A percentile compares a stretch with the other conserved stretches of the same genome.
phyloP scores from a whole-genome alignment of 2,113 vertebrate genomes.

The Xenopus laevis region DNA sequence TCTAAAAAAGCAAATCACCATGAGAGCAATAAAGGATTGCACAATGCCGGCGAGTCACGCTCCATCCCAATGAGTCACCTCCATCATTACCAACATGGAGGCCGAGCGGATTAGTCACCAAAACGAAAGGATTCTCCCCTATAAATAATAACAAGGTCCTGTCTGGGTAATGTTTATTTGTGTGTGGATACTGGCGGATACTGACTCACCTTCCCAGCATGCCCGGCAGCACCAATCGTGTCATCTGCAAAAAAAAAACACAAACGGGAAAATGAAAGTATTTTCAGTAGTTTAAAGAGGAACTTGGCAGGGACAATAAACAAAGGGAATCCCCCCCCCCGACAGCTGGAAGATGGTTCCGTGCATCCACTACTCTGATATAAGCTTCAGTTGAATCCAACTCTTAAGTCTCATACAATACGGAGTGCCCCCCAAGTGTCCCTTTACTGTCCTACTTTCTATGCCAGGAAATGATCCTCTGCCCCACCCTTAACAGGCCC shows the following conservation, averaged over 20 bases:
- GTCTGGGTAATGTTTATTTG: constrained; percentile 50
- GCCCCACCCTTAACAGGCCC: too few relatives aligned
- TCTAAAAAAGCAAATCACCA: constrained; percentile 70
- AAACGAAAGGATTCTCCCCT: constrained; percentile 76
- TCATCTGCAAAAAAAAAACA: constrained; percentile 80
- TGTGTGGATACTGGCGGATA: constrained; percentile 48
- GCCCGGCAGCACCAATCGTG: constrained; percentile 81
- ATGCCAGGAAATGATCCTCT: too few relatives aligned
- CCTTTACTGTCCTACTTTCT: too few relatives aligned
- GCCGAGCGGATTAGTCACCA: constrained; percentile 72
- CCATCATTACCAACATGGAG: constrained; percentile 65
- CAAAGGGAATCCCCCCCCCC: neutral
- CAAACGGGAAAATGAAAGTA: neutral
- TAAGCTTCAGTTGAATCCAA: too few relatives aligned
- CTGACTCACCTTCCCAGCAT: constrained; percentile 92
- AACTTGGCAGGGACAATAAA: too few relatives aligned
- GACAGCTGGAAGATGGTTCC: neutral
- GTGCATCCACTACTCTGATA: neutral
- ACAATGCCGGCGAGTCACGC: constrained; percentile 67
- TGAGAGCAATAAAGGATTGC: constrained; percentile 69
- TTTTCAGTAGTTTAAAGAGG: too few relatives aligned
- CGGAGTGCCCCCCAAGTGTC: too few relatives aligned
- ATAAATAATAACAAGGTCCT: constrained; percentile 72
- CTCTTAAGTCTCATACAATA: too few relatives aligned
- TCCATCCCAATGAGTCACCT: constrained; percentile 59